A percentile compares a stretch with the other conserved stretches of the same genome.
These are phyloP conservation scores for Limanda limanda DNA, from an alignment of 2,113 vertebrate species.

Conservation along the genomic window DNA sequence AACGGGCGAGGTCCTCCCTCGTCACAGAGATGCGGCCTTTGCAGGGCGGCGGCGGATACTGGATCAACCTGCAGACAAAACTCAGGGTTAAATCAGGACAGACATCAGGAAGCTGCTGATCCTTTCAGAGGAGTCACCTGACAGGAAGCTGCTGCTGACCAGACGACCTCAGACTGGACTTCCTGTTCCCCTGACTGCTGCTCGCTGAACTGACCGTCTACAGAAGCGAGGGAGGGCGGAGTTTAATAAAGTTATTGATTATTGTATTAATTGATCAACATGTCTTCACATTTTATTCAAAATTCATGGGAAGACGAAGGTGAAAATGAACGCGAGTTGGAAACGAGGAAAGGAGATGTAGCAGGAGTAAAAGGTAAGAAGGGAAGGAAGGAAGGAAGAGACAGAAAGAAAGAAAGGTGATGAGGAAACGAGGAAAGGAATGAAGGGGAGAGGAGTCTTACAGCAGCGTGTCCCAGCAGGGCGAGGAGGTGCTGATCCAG, in stretches of 20 bases:
- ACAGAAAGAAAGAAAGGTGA: no score
- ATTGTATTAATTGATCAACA: no score
- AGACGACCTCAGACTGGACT: background rate
- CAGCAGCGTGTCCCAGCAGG: constrained; percentile 66
- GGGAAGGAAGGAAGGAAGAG: no score
- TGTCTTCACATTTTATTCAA: no score
- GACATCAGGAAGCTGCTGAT: background rate
- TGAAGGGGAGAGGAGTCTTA: constrained; percentile 7
- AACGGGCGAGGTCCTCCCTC: constrained; percentile 91
- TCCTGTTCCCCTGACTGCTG: constrained; percentile 9
- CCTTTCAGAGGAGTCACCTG: constrained; percentile 43
- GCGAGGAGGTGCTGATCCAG: constrained; percentile 72
- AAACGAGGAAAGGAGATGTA: no score
- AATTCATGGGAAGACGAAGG: no score
- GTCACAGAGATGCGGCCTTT: constrained; percentile 93
- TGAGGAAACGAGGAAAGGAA: background rate
- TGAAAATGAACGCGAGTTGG: no score
- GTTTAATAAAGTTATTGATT: no score
- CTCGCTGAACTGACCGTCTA: constrained; percentile 14
- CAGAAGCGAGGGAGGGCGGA: background rate
- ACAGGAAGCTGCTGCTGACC: constrained; percentile 47
- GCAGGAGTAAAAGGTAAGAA: no score
- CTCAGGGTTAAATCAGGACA: background rate
- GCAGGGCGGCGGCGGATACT: constrained; percentile 91
- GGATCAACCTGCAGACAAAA: constrained; percentile 86